Percentiles rank a stretch among this genome's conserved stretches.
Conservation (phyloP, 2,888 invertebrate species). For the Tipula unca region DNA sequence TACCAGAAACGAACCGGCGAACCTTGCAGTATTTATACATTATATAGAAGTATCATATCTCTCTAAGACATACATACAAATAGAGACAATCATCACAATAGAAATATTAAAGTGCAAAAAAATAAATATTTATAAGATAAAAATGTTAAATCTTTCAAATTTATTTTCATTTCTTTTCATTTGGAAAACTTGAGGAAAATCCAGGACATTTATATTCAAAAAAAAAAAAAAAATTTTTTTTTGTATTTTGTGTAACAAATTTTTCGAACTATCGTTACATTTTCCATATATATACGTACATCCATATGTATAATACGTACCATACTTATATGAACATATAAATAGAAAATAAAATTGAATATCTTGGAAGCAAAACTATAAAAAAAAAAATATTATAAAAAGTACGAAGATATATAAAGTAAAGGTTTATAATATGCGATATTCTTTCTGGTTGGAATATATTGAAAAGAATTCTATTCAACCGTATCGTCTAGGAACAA, state of each 20-base stretch:
- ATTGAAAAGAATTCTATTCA: conserved; percentile 17
- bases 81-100: conserved; percentile 14
- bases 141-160: neutral
- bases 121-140: neutral
- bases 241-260: neutral
- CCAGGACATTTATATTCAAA: conserved; percentile 8
- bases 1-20: neutral
- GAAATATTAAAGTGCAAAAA: conserved; percentile 3
- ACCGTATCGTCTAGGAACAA: conserved; percentile 18
- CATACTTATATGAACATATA: neutral
- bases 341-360: neutral
- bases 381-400: too few species aligned
- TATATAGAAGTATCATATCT: neutral
- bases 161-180: conserved; percentile 14
- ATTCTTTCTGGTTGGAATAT: conserved; percentile 16
- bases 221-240: neutral
- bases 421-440: conserved; percentile 14
- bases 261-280: neutral
- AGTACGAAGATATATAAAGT: neutral
- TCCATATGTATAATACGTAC: neutral
- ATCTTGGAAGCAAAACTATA: neutral
- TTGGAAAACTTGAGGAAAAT: neutral
- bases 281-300: neutral
- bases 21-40: neutral
- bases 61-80: neutral